A percentile compares a stretch with the other conserved stretches of the same genome.
Evolutionary conservation across 23 tunicate species (phyloP).

Genomic region (Corella eumyota): DNA sequence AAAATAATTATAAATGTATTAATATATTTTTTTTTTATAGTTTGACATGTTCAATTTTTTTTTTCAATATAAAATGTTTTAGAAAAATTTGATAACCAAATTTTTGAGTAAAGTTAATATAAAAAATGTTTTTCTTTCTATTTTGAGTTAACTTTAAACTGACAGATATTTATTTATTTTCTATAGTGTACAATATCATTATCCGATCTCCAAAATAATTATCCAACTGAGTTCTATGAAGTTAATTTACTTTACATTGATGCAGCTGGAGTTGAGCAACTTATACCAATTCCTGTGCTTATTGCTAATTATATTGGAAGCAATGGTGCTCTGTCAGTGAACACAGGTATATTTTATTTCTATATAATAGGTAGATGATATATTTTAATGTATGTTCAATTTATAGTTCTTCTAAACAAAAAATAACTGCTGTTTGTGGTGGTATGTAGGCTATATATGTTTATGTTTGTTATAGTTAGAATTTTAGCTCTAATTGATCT

Average conservation of each 20-base stretch:
- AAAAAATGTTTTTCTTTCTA: no score
- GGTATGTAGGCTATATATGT: no score
- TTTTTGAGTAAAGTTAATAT: no score
- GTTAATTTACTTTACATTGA: constrained; percentile 34
- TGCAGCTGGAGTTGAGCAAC: neutral
- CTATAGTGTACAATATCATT: constrained; percentile 10
- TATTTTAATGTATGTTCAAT: no score
- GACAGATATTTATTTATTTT: neutral
- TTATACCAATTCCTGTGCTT: constrained; percentile 44
- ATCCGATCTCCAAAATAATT: neutral
- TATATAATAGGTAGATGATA: neutral
- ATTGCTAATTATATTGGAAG: constrained; percentile 7
- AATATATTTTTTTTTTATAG: neutral
- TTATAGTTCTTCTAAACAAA: no score
- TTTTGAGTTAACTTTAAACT: neutral
- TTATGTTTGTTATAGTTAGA: no score
- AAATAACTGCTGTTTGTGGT: no score
- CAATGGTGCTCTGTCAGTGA: constrained; percentile 1
- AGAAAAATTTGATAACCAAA: neutral
- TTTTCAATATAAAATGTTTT: neutral
- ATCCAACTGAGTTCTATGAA: constrained; percentile 27
- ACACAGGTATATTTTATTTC: constrained; percentile 11
- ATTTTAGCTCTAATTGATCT: no score
- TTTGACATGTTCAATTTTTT: neutral
- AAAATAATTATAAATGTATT: neutral